Evolutionary conservation across 2,113 vertebrate genomes (phyloP), one percentile per base, ranked within the genome.

Genomic region (Echinops telfairi): DNA sequence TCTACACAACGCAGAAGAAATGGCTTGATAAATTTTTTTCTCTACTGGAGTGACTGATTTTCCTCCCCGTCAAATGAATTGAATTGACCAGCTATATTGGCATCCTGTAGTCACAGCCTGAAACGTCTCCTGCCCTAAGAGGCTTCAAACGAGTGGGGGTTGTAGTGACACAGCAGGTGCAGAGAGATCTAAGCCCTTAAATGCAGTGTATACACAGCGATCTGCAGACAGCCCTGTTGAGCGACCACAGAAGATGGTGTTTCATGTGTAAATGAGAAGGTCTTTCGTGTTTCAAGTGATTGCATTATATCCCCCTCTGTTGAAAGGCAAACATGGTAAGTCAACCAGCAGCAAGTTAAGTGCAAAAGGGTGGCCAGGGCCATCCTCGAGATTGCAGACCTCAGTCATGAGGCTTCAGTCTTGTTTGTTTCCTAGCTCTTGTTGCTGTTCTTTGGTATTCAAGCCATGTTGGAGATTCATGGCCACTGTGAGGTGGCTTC

Each of bases 71-170:
- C 83, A 95, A 94, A 92, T 95, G 92, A 95, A 95, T 83, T 95
- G 95, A 94, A 88, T 95, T 96, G 96, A 96, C 95, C 95, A 90
- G 88, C 92, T 96, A 80, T 94, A 94, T 75, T 96, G 95, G 95
- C 22, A 0, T 96, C 96, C 91, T 95, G 86, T 91, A 96, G 93
- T 86, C 83, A 91, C 23, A 73, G 92, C 1, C 84, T 95, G 86
- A 27, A 43, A 92, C 83, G 73, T 78, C 79, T 92, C 31, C n/a
- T 94, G 71, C 40, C 96, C 88, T 82, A 73, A 96, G 92, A 95
- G 94, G 93, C 93, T 96, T 93, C 1, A 36, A 47, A 81, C 93
- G 95, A 62, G 92, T 86, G 68, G 91, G 89, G 86, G 71, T 88
- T 97, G 88, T 94, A 79, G 89, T 71, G 92, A 90, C 29, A 68